phyloP scores from a whole-genome alignment of 2,888 invertebrate genomes.

The Seira musarum region DNA sequence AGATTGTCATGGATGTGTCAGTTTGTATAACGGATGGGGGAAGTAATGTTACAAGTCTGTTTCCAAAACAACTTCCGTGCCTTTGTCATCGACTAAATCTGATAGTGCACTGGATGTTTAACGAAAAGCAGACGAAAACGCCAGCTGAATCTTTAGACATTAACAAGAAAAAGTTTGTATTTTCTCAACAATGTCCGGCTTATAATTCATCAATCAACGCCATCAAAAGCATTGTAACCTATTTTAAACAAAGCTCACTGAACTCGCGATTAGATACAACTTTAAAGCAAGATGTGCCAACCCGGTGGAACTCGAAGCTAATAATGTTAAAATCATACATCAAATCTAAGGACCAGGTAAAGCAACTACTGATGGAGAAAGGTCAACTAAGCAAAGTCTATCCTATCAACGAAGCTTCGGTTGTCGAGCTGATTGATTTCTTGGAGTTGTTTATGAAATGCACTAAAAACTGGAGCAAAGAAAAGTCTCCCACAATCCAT shows the following conservation, averaged over 20 bases:
- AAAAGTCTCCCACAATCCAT: conserved; percentile 6
- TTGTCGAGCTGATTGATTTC: background rate
- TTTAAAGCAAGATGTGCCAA: conserved; percentile 38
- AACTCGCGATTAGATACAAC: background rate
- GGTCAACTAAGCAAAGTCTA: background rate
- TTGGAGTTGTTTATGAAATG: conserved; percentile 1
- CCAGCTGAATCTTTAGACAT: too few species aligned
- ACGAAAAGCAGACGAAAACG: too few species aligned
- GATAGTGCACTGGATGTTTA: conserved; percentile 6
- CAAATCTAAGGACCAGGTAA: conserved; percentile 4
- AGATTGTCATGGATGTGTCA: background rate
- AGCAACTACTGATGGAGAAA: conserved; percentile 25
- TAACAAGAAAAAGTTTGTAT: too few species aligned
- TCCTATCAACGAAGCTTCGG: conserved; percentile 9
- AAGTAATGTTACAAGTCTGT: background rate
- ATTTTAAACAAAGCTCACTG: conserved; percentile 33
- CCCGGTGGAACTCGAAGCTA: conserved; percentile 28
- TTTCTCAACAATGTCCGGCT: conserved; percentile 9
- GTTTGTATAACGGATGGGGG: conserved; percentile 18
- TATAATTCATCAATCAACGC: background rate
- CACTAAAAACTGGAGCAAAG: background rate
- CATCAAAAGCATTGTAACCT: conserved; percentile 27
- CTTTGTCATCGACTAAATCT: conserved; percentile 2
- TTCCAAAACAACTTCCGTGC: conserved; percentile 8
- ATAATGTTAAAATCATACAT: conserved; percentile 34